Base-by-base conservation (phyloP, 1,140 invertebrate species). In the Monochamus saltuarius region DNA sequence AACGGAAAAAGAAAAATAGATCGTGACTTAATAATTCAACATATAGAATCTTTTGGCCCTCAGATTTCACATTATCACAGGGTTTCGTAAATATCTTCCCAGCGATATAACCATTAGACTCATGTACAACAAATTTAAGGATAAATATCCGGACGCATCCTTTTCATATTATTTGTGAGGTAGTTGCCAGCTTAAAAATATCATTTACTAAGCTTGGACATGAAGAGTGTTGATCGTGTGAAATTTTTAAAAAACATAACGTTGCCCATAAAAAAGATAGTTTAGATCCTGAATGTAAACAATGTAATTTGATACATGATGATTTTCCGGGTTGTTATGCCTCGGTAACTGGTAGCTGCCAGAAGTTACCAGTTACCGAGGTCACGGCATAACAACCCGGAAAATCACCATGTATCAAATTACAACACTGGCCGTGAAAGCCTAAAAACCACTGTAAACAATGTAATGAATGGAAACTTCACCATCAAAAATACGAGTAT, bases 241-340 rank as follows among this genome's bases (percentile, higher is more conserved):
- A 54, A 50, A 38, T 59, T 9, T 62, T 62, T 56, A 22, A 19
- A 61, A 14, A 52, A 55, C 61, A 63, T 63, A 36, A 29, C n/a
- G 62, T 39, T 19, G 57, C 1, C 14, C 43, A 58, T 40, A 16
- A 50, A 10, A 58, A 58, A 22, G 42, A n/a, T n/a, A 51, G 14
- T 37, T 29, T 38, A 13, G 13, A 10, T 19, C 8, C 16, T 19
- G 45, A 58, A 35, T 58, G 56, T 45, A 16, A 58, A n/a, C n/a
- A n/a, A n/a, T n/a, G n/a, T n/a, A n/a, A n/a, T n/a, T n/a, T n/a
- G n/a, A n/a, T n/a, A n/a, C n/a, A n/a, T n/a, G n/a, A n/a, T n/a
- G n/a, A n/a, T n/a, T n/a, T n/a, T n/a, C n/a, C n/a, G n/a, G n/a
- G n/a, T n/a, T n/a, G n/a, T n/a, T n/a, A n/a, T n/a, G n/a, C n/a